These are phyloP conservation scores for Syrista parreyssii DNA, from an alignment of 2,888 invertebrate genomes.

Conservation along the genomic window DNA sequence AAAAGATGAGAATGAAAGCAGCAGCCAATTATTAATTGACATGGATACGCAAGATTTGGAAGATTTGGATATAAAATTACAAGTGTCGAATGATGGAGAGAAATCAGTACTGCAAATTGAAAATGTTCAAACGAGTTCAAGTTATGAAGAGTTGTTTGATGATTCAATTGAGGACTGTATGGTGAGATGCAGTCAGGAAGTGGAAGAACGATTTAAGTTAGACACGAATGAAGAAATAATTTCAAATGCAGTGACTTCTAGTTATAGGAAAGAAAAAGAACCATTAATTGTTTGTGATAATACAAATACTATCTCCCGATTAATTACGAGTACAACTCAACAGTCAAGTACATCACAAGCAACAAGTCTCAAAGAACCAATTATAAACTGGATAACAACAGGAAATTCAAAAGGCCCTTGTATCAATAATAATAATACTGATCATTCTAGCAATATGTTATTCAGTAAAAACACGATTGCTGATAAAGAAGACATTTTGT, in stretches of 20 bases:
- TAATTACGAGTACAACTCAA: neutral
- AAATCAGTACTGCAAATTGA: neutral
- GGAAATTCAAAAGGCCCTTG: neutral
- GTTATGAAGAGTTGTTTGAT: slow-evolving; percentile 48
- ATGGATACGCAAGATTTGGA: slow-evolving; percentile 3
- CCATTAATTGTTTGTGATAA: neutral
- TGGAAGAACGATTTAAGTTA: slow-evolving; percentile 42
- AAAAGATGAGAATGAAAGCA: neutral
- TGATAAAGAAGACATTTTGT: slow-evolving; percentile 15
- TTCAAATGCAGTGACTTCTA: neutral
- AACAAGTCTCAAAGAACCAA: neutral
- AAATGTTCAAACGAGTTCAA: slow-evolving; percentile 24
- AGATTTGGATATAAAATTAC: neutral
- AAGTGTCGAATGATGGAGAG: slow-evolving; percentile 7
- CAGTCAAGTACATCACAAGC: neutral
- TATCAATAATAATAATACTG: neutral
- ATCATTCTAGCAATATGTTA: neutral
- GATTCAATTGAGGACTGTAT: slow-evolving; percentile 51
- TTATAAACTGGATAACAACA: neutral
- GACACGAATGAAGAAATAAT: neutral
- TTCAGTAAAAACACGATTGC: slow-evolving; percentile 5
- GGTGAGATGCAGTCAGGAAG: slow-evolving; percentile 52
- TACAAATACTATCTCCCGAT: neutral
- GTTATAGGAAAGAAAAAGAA: neutral
- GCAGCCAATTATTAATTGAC: slow-evolving; percentile 6